Evolutionary conservation across 2,888 invertebrate species (phyloP), one percentile per base, ranked within the genome.

Genomic region (Kuschelorhynchus macadamiae): DNA sequence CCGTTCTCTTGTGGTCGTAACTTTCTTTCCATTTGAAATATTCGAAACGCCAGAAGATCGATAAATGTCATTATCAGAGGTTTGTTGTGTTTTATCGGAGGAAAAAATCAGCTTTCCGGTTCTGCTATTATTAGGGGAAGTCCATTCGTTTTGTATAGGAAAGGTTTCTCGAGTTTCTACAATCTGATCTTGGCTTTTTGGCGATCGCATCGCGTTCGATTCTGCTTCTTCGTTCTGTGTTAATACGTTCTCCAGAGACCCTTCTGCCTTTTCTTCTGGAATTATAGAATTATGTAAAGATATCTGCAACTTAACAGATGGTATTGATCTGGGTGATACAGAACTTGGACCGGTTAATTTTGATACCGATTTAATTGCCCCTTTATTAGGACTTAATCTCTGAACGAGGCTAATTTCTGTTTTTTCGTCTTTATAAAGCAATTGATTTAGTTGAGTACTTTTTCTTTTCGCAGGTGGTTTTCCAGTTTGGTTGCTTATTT

Each of bases 71-170:
- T 71, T 69, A 17, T 73, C 69, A 8, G 73, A 73, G 5, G 73
- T 73, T 65, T 73, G 72, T 44, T 71, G 71, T 2, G 14, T 70
- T 47, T 73, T 72, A 46, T 73, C 71, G 33, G 53, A 69, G 7
- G 70, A 41, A 0, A 47, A 16, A 8, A 69, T 50, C 7, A 61
- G 36, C 66, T 53, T 70, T 20, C 55, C 61, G 21, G 21, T 20
- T 60, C 36, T 55, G 16, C 20, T 33, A 30, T 47, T 18, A 11
- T 55, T 18, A 18, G 52, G 16, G 9, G 41, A 25, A 25, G 11
- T 14, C 42, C 52, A 36, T 14, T 47, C 44, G 12, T 55, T 20
- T 16, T 18, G 42, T 9, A 70, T 32, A n/a, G 66, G 67, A 47
- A 65, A 72, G 14, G 33, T 62, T 1, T 71, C 67, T 18, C 39